Evolutionary conservation across 2,113 vertebrate species (phyloP).

Genomic region (Corydoras sp.): DNA sequence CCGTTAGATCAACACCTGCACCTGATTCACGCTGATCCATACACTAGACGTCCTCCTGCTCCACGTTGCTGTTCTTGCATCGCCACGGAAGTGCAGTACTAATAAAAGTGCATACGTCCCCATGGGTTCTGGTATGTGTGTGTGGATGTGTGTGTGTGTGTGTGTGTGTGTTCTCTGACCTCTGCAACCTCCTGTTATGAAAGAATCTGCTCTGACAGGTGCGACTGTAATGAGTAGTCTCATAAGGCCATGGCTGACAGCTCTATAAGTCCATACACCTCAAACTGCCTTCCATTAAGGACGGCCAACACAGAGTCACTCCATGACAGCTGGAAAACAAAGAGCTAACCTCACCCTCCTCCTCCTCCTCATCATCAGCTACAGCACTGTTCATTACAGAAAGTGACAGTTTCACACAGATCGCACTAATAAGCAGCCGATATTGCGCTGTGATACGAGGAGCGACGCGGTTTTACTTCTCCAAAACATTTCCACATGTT

Average conservation of each 20-base stretch:
- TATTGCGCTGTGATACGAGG: neutral
- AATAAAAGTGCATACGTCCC: conserved; percentile 20
- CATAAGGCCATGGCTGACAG: conserved; percentile 41
- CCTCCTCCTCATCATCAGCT: neutral
- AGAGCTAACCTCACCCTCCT: neutral
- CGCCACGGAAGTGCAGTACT: conserved; percentile 15
- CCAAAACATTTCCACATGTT: no score
- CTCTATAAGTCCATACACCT: conserved; percentile 37
- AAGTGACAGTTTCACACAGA: neutral
- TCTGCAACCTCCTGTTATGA: conserved; percentile 35
- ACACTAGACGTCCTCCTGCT: neutral
- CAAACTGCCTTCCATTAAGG: conserved; percentile 32
- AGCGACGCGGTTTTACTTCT: neutral
- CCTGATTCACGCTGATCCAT: neutral
- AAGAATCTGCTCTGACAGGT: conserved; percentile 40
- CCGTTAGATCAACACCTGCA: no score
- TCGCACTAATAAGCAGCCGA: conserved; percentile 1
- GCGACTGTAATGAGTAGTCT: conserved; percentile 40
- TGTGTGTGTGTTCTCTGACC: conserved; percentile 14
- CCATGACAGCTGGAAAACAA: conserved; percentile 26
- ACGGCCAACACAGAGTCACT: conserved; percentile 3
- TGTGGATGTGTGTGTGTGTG: neutral
- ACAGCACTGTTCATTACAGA: neutral
- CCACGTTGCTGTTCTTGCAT: neutral
- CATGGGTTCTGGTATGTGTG: conserved; percentile 11